Conservation (phyloP, 1,140 invertebrate species). For the Drosophila subobscura region DNA sequence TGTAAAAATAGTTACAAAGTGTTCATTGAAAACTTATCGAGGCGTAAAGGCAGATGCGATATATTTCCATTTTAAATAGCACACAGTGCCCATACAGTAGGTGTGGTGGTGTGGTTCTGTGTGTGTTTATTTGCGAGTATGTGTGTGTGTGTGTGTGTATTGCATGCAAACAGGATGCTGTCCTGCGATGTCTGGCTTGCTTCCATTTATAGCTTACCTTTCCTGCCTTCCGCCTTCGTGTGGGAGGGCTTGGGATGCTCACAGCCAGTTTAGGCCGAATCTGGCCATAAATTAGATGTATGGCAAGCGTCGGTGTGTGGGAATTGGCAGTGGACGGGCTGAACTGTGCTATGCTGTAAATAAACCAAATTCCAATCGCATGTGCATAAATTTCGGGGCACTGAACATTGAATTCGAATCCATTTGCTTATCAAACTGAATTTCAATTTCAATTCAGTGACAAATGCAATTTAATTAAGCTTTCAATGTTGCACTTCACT, state of each 20-base stretch:
- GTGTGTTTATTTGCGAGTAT: slow-evolving; percentile 13
- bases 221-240: no score
- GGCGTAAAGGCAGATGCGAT: slow-evolving; percentile 66
- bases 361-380: slow-evolving; percentile 15
- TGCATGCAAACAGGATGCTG: slow-evolving; percentile 40
- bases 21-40: slow-evolving; percentile 80
- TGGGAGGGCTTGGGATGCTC: neutral
- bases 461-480: slow-evolving; percentile 70
- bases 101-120: neutral
- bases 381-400: slow-evolving; percentile 30
- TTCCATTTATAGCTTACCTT: slow-evolving; percentile 57
- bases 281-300: slow-evolving; percentile 62
- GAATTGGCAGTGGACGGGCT: neutral
- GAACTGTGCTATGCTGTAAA: slow-evolving; percentile 41
- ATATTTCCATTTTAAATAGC: slow-evolving; percentile 67
- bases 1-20: slow-evolving; percentile 81
- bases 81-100: slow-evolving; percentile 7
- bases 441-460: slow-evolving; percentile 51
- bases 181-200: slow-evolving; percentile 40
- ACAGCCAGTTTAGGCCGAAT: slow-evolving; percentile 11
- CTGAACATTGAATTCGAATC: slow-evolving; percentile 25
- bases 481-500: slow-evolving; percentile 41
- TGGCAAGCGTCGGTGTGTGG: slow-evolving; percentile 5
- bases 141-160: slow-evolving; percentile 23
- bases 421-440: slow-evolving; percentile 49